These are phyloP conservation scores for Cheilosia variabilis DNA, from an alignment of 2,888 invertebrate species.

Conservation along the genomic window DNA sequence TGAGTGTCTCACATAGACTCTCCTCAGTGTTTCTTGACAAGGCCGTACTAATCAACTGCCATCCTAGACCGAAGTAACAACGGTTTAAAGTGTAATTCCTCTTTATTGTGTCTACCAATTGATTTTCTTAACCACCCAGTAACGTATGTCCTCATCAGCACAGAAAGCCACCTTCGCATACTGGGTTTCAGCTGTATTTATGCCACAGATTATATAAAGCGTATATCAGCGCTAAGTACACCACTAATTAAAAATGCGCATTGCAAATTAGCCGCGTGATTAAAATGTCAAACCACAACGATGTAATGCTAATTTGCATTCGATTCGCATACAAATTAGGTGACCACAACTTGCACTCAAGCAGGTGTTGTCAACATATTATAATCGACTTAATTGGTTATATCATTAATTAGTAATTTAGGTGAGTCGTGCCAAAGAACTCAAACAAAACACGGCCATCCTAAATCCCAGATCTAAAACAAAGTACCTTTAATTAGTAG, in stretches of 20 bases:
- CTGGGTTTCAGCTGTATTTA: not conserved
- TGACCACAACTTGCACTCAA: constrained; percentile 18
- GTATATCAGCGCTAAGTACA: constrained; percentile 6
- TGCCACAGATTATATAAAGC: constrained; percentile 2
- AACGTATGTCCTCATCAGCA: too few species aligned
- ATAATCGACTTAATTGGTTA: constrained; percentile 31
- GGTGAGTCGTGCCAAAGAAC: not conserved
- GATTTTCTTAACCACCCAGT: too few species aligned
- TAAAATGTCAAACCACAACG: constrained; percentile 45
- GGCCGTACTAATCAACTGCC: too few species aligned
- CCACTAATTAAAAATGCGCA: constrained; percentile 36
- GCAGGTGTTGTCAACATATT: constrained; percentile 41
- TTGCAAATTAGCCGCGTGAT: constrained; percentile 19
- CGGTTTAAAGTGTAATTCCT: too few species aligned
- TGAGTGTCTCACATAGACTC: too few species aligned
- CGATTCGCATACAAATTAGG: constrained; percentile 50
- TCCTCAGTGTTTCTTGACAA: too few species aligned
- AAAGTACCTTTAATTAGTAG: constrained; percentile 1
- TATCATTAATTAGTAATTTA: constrained; percentile 28
- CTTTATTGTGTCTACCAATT: too few species aligned
- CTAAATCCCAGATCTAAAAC: not conserved
- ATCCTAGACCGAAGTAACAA: too few species aligned
- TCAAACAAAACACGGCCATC: not conserved
- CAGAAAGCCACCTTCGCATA: too few species aligned
- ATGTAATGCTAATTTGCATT: constrained; percentile 42